phyloP scores from a whole-genome alignment of 1,140 invertebrate genomes.

The Cotesia vestalis region DNA sequence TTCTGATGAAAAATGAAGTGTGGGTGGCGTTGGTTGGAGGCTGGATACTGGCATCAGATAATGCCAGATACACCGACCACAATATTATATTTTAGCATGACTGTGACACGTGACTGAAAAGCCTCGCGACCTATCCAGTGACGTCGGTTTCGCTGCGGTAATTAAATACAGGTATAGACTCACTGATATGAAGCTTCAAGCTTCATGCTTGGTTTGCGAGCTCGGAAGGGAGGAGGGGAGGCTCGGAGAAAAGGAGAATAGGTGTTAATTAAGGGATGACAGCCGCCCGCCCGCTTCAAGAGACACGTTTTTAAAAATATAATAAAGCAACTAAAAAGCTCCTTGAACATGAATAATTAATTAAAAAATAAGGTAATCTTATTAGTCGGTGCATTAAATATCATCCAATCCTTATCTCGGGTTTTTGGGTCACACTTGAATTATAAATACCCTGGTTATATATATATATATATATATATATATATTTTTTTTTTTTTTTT shows the following conservation, averaged over 20 bases:
- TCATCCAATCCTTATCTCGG: neutral
- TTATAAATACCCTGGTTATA: constrained; percentile 23
- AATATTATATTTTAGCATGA: constrained; percentile 30
- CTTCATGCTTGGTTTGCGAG: too few relatives aligned
- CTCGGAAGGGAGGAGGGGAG: too few relatives aligned
- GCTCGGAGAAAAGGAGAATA: constrained; percentile 23
- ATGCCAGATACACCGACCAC: constrained; percentile 31
- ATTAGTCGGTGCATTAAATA: too few relatives aligned
- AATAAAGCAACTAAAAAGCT: constrained; percentile 12
- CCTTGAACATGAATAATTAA: neutral
- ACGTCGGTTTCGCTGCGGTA: constrained; percentile 33
- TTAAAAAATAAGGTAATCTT: too few relatives aligned
- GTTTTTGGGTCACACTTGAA: constrained; percentile 11
- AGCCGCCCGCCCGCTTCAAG: neutral
- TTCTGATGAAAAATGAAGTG: too few relatives aligned
- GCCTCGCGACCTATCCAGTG: constrained; percentile 27
- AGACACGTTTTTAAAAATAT: neutral
- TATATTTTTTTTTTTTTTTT: neutral
- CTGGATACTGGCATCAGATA: neutral
- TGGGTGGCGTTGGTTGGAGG: too few relatives aligned
- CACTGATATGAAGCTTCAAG: constrained; percentile 4
- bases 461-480: too few relatives aligned
- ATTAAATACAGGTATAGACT: constrained; percentile 23
- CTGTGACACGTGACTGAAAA: constrained; percentile 27
- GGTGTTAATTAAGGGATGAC: constrained; percentile 31